These are phyloP conservation scores for Reticulitermes lucifugus DNA, from an alignment of 2,888 invertebrate species.

Conservation along the genomic window DNA sequence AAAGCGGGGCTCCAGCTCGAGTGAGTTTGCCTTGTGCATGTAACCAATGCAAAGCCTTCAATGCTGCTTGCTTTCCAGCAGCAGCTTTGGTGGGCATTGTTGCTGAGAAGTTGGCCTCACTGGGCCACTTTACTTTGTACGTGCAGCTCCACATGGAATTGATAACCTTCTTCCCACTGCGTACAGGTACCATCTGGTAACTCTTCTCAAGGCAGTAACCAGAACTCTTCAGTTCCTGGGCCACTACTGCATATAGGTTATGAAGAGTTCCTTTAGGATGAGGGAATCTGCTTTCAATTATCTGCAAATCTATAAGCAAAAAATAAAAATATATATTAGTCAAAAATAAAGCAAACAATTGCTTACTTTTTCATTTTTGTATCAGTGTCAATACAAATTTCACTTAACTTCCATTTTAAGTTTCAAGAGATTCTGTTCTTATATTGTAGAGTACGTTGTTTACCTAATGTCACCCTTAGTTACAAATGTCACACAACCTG, in stretches of 20 bases:
- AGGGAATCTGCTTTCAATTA: background rate
- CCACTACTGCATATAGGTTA: slow-evolving; percentile 9
- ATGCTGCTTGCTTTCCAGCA: background rate
- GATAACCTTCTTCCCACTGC: background rate
- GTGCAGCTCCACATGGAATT: background rate
- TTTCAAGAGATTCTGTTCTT: background rate
- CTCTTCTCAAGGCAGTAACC: background rate
- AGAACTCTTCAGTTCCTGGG: background rate
- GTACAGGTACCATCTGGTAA: background rate
- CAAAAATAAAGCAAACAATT: background rate
- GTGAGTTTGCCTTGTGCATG: slow-evolving; percentile 1
- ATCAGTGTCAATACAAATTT: background rate
- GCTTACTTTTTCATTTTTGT: background rate
- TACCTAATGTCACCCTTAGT: background rate
- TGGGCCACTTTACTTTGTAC: background rate
- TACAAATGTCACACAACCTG: background rate
- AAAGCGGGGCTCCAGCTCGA: background rate
- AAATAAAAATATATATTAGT: background rate
- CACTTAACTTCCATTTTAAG: background rate
- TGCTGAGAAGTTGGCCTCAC: background rate
- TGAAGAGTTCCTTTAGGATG: slow-evolving; percentile 2
- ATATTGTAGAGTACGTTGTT: background rate
- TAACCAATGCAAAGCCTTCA: slow-evolving; percentile 7
- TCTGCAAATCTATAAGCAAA: background rate
- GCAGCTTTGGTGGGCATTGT: background rate